phyloP scores from a whole-genome alignment of 2,113 vertebrate genomes.

The Planiliza haematocheilus region DNA sequence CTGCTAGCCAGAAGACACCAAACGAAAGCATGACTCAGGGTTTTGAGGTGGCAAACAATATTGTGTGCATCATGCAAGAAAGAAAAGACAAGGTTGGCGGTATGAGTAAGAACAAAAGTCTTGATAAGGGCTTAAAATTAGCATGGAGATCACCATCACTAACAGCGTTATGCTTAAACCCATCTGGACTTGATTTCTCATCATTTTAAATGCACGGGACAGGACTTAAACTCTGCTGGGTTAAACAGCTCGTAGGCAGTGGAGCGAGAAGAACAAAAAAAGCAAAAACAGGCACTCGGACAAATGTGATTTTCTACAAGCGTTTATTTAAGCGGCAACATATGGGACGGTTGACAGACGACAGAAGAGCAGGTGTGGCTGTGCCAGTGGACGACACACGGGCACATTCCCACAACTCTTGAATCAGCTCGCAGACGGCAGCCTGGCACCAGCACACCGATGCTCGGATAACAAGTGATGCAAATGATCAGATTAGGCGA shows the following conservation, averaged over 20 bases:
- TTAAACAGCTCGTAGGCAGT: constrained; percentile 12
- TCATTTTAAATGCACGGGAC: constrained; percentile 28
- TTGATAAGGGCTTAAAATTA: not conserved
- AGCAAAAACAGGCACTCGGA: constrained; percentile 18
- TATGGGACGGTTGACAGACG: constrained; percentile 9
- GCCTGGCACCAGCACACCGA: constrained; percentile 18
- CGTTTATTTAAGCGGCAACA: constrained; percentile 10
- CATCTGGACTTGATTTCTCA: constrained; percentile 26
- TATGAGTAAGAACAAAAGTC: not conserved
- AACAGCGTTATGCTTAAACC: constrained; percentile 9
- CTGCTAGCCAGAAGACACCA: constrained; percentile 44
- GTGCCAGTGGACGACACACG: constrained; percentile 29
- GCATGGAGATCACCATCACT: not conserved
- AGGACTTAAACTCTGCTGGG: not conserved
- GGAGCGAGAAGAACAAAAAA: constrained; percentile 21
- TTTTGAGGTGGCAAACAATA: constrained; percentile 21
- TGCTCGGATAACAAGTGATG: not conserved
- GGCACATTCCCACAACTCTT: constrained; percentile 23
- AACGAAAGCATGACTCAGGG: constrained; percentile 56
- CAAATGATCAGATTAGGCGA: constrained; percentile 30
- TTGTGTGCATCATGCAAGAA: not conserved
- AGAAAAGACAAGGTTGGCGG: not conserved
- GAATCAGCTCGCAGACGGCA: constrained; percentile 28
- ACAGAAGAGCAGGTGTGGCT: not conserved
- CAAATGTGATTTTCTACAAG: constrained; percentile 19